A percentile compares a stretch with the other conserved stretches of the same genome.
phyloP scores from a whole-genome alignment of 2,888 invertebrate species.

The Leistus spinibarbis region DNA sequence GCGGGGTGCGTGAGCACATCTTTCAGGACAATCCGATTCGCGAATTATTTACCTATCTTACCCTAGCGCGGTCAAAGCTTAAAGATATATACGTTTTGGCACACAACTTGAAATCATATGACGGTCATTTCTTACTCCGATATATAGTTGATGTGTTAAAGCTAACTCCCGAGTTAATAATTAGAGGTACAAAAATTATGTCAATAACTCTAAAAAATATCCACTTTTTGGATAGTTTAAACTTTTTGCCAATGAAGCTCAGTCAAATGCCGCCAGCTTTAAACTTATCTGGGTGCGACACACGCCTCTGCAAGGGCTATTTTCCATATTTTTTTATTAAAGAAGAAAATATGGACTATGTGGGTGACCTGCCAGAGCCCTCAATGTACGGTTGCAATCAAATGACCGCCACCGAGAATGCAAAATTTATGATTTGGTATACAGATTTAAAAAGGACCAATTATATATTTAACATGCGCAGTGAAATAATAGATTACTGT shows the following conservation, averaged over 20 bases:
- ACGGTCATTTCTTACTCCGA: neutral
- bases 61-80: neutral
- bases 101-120: neutral
- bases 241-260: neutral
- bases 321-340: constrained; percentile 2
- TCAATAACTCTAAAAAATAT: neutral
- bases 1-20: no score
- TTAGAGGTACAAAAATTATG: neutral
- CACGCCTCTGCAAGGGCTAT: neutral
- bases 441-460: neutral
- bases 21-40: no score
- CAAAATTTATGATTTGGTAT: neutral
- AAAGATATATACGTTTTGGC: neutral
- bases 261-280: neutral
- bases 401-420: neutral
- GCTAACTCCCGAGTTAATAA: neutral
- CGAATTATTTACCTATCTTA: no score
- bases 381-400: constrained; percentile 5
- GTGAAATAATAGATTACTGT: neutral
- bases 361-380: neutral
- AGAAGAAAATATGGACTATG: neutral
- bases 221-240: constrained; percentile 1
- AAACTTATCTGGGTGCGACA: neutral
- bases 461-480: neutral
- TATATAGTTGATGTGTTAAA: neutral